These are phyloP conservation scores for Lepidurus couesii DNA, from an alignment of 1,140 invertebrate species.

Conservation along the genomic window DNA sequence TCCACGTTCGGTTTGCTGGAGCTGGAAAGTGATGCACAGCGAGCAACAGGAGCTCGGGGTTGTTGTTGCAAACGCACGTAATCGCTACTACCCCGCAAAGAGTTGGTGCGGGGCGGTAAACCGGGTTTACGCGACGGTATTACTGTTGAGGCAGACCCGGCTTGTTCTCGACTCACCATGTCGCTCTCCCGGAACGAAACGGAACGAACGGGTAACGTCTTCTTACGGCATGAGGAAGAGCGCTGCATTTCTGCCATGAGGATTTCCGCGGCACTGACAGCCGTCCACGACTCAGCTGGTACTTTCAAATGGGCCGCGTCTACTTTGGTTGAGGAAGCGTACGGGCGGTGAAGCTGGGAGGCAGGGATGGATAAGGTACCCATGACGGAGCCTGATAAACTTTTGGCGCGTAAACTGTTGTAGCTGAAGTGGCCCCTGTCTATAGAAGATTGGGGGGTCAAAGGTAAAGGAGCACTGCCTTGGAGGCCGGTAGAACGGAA, in stretches of 20 bases:
- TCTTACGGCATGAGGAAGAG: slow-evolving; percentile 24
- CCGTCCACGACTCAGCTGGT: neutral
- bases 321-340: neutral
- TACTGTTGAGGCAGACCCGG: neutral
- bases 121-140: neutral
- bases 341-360: neutral
- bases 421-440: neutral
- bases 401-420: neutral
- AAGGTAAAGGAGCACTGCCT: slow-evolving; percentile 29
- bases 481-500: slow-evolving; percentile 30
- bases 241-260: neutral
- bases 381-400: slow-evolving; percentile 1
- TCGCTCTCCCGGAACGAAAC: slow-evolving; percentile 35
- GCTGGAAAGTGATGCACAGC: neutral
- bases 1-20: neutral
- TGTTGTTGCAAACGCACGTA: slow-evolving; percentile 8
- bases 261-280: neutral
- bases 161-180: neutral
- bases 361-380: neutral
- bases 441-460: slow-evolving; percentile 23
- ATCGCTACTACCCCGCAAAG: neutral
- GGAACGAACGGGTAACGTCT: slow-evolving; percentile 31
- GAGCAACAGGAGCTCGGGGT: neutral
- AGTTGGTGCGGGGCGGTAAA: slow-evolving; percentile 5
- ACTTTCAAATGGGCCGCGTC: neutral